Evolutionary conservation across 92 coral and sea anemone genomes (phyloP), one percentile per base, ranked within the genome.

Genomic region (Parazoanthus swiftii): DNA sequence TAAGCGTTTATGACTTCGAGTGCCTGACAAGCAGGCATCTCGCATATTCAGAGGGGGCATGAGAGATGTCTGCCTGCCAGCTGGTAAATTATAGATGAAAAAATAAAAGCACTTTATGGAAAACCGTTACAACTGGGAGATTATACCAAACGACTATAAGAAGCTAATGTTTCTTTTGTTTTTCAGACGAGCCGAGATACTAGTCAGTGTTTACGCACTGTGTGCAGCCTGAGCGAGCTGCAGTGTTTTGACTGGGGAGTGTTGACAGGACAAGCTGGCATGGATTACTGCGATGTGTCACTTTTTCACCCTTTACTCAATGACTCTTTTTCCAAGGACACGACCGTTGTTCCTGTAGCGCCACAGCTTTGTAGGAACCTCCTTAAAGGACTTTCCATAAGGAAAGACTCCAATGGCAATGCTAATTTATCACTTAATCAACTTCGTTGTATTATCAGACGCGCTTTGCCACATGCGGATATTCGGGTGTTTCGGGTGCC

Each of bases 181-280:
- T 80, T 66, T 43, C 81, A 93, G 95, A 91, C 90, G 15, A 85
- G 92, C 81, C 85, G 73, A 42, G 91, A 86, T 8, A 93, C 89
- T 80, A 91, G 92, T 74, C 91, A 85, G 39, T 91, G 92, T 51
- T 89, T 93, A 26, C 73, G 82, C 46, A 85, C 91, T 1, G 90
- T 91, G n/a, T 86, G 87, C 71, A 33, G 85, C 70, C 90, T 93
- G 25, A 11, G 56, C 10, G 81, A 89, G 35, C 90, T 93, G 78
- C 89, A 70, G 43, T 85, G 90, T 26, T 84, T 93, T 35, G 95
- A 93, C 86, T 91, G 93, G 95, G 95, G 95, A 23, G 93, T 93
- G 2, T 58, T 93, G 48, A 89, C 90, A 3, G 92, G 58, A 39
- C 86, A 78, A 56, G 42, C 63, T 33, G 86, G 73, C n/a, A 37